Evolutionary conservation across 92 coral and sea anemone genomes (phyloP).

Genomic region (Isaurus tuberculatus): DNA sequence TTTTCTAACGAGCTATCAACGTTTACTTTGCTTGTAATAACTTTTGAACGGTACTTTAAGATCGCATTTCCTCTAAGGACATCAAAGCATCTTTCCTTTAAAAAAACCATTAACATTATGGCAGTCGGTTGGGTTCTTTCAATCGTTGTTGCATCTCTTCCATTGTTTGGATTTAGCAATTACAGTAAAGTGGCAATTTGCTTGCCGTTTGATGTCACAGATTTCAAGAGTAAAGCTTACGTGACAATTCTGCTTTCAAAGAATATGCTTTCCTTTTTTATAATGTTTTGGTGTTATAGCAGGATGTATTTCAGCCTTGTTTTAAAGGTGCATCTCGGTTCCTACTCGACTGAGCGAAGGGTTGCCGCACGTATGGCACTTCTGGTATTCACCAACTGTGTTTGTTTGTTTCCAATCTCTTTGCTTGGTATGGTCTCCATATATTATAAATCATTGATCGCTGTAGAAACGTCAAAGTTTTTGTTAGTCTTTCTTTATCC

Average conservation of each 20-base stretch:
- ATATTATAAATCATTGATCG: slow-evolving; percentile 73
- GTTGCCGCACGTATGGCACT: slow-evolving; percentile 90
- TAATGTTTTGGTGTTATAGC: slow-evolving; percentile 76
- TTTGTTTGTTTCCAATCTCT: slow-evolving; percentile 94
- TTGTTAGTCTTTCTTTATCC: slow-evolving; percentile 88
- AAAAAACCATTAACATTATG: slow-evolving; percentile 59
- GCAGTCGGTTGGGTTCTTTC: slow-evolving; percentile 74
- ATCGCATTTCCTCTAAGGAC: slow-evolving; percentile 81
- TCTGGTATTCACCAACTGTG: slow-evolving; percentile 83
- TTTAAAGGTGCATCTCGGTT: neutral
- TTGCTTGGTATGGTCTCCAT: slow-evolving; percentile 82
- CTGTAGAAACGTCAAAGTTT: slow-evolving; percentile 78
- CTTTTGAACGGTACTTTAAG: slow-evolving; percentile 83
- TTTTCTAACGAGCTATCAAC: slow-evolving; percentile 90
- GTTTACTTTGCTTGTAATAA: slow-evolving; percentile 72
- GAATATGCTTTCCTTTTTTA: slow-evolving; percentile 78
- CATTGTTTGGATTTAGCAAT: slow-evolving; percentile 74
- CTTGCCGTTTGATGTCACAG: slow-evolving; percentile 84
- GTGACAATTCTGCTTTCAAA: slow-evolving; percentile 81
- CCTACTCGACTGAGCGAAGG: slow-evolving; percentile 63
- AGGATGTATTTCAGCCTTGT: slow-evolving; percentile 87
- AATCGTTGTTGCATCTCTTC: slow-evolving; percentile 72
- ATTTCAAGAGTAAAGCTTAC: slow-evolving; percentile 60
- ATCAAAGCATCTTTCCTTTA: slow-evolving; percentile 70
- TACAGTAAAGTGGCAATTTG: slow-evolving; percentile 91